Percentiles rank a stretch among this genome's conserved stretches.
Conservation (phyloP, 2,797 vertebrate species). For the Phataginus tetradactyla region DNA sequence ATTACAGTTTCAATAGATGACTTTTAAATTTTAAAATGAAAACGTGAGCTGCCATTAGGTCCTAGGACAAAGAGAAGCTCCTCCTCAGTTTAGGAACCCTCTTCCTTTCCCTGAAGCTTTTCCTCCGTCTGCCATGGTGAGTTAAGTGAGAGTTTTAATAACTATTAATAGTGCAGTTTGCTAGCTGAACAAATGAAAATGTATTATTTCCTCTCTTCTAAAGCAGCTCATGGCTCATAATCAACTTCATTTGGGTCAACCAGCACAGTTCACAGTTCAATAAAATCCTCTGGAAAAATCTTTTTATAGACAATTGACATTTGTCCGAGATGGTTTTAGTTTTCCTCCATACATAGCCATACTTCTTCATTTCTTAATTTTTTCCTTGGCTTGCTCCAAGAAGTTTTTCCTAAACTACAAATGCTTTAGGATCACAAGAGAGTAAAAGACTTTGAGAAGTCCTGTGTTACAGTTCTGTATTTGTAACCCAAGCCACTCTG, state of each 20-base stretch:
- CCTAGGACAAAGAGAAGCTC: not conserved
- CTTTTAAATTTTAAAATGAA: not conserved
- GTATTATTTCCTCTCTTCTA: not conserved
- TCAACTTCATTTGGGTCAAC: not conserved
- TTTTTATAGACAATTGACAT: not conserved
- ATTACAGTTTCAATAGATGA: not conserved
- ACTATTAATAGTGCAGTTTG: not conserved
- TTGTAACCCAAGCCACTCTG: not conserved
- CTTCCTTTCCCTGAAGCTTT: too few species aligned
- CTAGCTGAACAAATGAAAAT: not conserved
- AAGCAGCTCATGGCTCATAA: not conserved
- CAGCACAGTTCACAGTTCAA: not conserved
- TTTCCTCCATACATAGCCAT: not conserved
- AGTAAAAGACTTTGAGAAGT: not conserved
- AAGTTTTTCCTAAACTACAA: not conserved
- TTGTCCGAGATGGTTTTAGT: not conserved
- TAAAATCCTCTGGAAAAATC: constrained; percentile 20
- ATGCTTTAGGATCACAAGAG: not conserved
- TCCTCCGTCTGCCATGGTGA: not conserved
- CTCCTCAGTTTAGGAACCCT: rapidly evolving
- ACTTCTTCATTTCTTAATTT: not conserved
- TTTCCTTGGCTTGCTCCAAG: not conserved
- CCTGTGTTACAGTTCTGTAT: not conserved
- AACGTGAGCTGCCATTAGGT: not conserved
- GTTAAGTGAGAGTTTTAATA: not conserved